Percentiles rank a stretch among this genome's conserved stretches.
These are phyloP conservation scores for Platypus cylindrus DNA, from an alignment of 2,888 invertebrate genomes.

Conservation along the genomic window DNA sequence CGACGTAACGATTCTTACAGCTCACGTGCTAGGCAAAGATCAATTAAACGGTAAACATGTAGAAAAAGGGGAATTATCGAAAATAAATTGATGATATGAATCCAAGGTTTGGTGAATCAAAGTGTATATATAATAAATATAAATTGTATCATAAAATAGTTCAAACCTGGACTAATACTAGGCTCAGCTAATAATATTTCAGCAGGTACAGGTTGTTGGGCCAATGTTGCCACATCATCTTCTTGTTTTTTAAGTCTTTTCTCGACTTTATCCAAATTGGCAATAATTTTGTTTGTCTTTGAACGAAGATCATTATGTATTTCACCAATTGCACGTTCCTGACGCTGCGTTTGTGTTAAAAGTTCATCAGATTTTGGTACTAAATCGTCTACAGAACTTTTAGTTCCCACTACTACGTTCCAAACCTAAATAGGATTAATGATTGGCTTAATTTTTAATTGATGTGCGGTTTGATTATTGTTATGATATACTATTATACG, in stretches of 20 bases:
- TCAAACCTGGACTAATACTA: constrained; percentile 8
- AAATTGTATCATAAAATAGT: too few relatives aligned
- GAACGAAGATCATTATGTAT: constrained; percentile 70
- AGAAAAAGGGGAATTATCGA: too few relatives aligned
- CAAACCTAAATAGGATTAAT: constrained; percentile 12
- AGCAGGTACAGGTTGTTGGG: constrained; percentile 62
- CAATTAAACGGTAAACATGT: too few relatives aligned
- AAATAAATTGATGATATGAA: too few relatives aligned
- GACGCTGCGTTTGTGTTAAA: constrained; percentile 72
- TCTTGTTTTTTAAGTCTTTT: constrained; percentile 74
- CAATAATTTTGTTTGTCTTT: constrained; percentile 77
- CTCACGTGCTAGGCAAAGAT: too few relatives aligned
- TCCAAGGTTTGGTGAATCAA: too few relatives aligned
- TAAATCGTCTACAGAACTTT: constrained; percentile 74
- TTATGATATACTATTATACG: background rate
- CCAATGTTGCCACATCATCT: constrained; percentile 65
- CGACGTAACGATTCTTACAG: too few relatives aligned
- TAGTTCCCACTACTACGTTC: constrained; percentile 50
- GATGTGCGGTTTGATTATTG: too few relatives aligned
- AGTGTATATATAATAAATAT: too few relatives aligned
- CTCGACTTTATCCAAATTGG: constrained; percentile 76
- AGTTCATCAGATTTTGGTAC: constrained; percentile 79
- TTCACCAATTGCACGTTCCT: constrained; percentile 75
- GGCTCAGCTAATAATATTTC: constrained; percentile 43
- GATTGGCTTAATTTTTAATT: too few relatives aligned